Evolutionary conservation across 2,888 invertebrate genomes (phyloP), one percentile per base, ranked within the genome.

Genomic region (Venusia cambrica): DNA sequence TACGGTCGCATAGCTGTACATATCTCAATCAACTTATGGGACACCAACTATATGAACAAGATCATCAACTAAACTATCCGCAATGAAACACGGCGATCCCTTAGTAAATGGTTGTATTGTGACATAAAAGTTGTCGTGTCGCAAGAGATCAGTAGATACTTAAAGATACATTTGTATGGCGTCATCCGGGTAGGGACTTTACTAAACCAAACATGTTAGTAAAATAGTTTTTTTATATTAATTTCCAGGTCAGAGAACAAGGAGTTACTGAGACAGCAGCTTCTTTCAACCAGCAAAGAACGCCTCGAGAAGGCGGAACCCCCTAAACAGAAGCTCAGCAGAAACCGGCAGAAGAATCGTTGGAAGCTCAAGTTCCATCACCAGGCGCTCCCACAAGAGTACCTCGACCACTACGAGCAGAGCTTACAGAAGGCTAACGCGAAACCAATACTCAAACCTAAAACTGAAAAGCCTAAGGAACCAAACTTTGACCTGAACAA

Each of bases 341-440:
- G 88, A 16, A 79, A 62, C 55, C 78, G 91, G n/a, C 87, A 91
- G 61, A 90, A 90, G 70, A 91, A 92, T 21, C 79, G 92, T 52
- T 90, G 93, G 88, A 94, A 94, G 69, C 83, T 94, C 27, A 92
- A 94, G 64, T 94, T 94, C 67, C 94, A 94, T 57, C 94, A 94
- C 64, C 94, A 94, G 66, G 94, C 94, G 0, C 67, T 94, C 33
- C 94, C 94, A 0, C 91, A 93, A 6, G 94, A 93, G 64, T 94
- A 94, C 62, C 87, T 94, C 30, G 93, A 93, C 57, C 94, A 94
- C 62, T 94, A 93, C 80, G 93, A 93, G 69, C 92, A 93, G 29
- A 90, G 92, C 3, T 76, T 92, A 32, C 90, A 90, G 42, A 89
- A 89, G 48, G 74, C 76, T 7, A 73, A 66, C 51, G 87, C 88